A percentile compares a stretch with the other conserved stretches of the same genome.
These are phyloP conservation scores for Trididemnum clinides DNA, from an alignment of 23 tunicate species.

Conservation along the genomic window DNA sequence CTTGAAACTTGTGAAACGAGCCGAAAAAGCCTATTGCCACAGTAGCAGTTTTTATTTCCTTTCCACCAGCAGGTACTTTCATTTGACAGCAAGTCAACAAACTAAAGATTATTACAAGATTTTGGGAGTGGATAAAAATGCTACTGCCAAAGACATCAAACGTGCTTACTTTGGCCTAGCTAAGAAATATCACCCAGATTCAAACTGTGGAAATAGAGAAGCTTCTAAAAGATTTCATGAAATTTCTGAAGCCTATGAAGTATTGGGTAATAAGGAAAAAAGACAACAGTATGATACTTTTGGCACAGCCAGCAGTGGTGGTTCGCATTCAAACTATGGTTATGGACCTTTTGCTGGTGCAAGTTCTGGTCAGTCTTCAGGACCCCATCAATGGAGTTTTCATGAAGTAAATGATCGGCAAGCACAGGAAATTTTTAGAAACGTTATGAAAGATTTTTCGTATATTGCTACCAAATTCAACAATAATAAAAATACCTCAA, in stretches of 20 bases:
- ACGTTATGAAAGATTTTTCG: constrained; percentile 36
- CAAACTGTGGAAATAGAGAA: constrained; percentile 42
- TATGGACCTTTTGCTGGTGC: neutral
- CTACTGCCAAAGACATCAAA: constrained; percentile 68
- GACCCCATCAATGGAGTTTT: constrained; percentile 12
- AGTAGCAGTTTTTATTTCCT: too few relatives aligned
- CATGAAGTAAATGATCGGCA: constrained; percentile 26
- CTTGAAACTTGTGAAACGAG: too few relatives aligned
- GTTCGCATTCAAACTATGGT: neutral
- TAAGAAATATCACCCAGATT: constrained; percentile 82
- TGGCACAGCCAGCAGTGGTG: constrained; percentile 3
- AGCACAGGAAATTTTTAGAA: constrained; percentile 53
- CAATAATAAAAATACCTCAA: neutral
- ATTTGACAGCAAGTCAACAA: neutral
- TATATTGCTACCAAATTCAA: neutral
- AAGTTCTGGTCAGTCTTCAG: neutral
- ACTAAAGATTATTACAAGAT: constrained; percentile 36
- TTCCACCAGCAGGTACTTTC: neutral
- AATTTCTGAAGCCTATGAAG: constrained; percentile 67
- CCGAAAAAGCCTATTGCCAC: too few relatives aligned
- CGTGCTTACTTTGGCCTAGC: constrained; percentile 56
- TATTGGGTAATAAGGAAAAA: constrained; percentile 46
- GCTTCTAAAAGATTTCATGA: constrained; percentile 63
- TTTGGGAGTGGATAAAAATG: constrained; percentile 54
- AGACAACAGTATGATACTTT: constrained; percentile 59